A percentile compares a stretch with the other conserved stretches of the same genome.
Evolutionary conservation across 2,113 vertebrate genomes (phyloP).

Genomic region (Phylloscopus trochilus): DNA sequence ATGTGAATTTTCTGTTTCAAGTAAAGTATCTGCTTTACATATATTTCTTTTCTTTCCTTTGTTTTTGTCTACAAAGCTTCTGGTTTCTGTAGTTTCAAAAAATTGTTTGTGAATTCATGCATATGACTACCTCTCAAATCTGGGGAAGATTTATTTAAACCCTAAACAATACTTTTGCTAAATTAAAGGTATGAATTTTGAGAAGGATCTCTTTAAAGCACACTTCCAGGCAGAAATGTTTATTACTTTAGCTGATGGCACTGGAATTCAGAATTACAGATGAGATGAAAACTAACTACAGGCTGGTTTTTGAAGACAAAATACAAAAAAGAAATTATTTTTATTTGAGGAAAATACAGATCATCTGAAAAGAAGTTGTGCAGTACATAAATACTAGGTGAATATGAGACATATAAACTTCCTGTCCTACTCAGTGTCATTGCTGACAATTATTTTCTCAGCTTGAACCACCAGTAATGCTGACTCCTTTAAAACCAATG

Average conservation of each 20-base stretch:
- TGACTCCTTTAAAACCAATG: constrained; percentile 1
- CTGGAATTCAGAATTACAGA: constrained; percentile 33
- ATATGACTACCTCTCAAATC: not conserved
- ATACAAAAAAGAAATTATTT: not conserved
- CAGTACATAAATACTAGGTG: not conserved
- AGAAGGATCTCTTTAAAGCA: constrained; percentile 1
- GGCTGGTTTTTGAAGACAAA: not conserved
- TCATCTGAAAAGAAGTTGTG: not conserved
- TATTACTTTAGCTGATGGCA: constrained; percentile 25
- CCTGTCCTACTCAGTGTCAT: not conserved
- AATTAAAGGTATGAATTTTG: constrained; percentile 36
- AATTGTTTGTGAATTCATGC: not conserved
- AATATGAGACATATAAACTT: not conserved
- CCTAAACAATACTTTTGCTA: not conserved
- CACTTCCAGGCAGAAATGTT: constrained; percentile 6
- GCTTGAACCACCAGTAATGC: not conserved
- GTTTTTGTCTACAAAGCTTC: not conserved
- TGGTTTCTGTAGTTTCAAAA: not conserved
- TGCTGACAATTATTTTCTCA: constrained; percentile 8
- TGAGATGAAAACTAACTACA: not conserved
- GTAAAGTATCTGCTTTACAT: not conserved
- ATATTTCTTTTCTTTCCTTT: not conserved
- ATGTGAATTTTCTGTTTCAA: not conserved
- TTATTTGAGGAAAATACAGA: not conserved
- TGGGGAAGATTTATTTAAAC: constrained; percentile 5